Base-by-base conservation (phyloP, 2,113 vertebrate genomes). In the Amia ocellicauda region DNA sequence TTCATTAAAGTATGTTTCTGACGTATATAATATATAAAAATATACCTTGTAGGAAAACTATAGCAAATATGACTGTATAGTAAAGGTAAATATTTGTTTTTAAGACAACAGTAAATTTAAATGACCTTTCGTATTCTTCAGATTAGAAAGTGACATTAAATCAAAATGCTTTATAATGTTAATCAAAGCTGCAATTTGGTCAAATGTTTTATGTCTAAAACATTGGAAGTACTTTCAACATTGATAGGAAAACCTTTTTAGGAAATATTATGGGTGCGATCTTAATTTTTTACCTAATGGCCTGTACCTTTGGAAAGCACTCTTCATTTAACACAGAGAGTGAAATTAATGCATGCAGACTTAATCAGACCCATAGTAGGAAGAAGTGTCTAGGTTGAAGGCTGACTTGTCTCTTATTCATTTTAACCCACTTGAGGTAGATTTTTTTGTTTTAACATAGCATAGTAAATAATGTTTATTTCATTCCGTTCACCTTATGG, bases 301-400 rank as follows among this genome's bases (percentile, higher is more conserved):
- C 56, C 31, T 14, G 27, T 52, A 59, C 57, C 57, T 60, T 66
- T 60, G 57, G 47, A 60, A 53, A 42, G 47, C 47, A 53, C 57
- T 42, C 57, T 52, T 64, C 51, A 57, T 64, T 66, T 53, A 66
- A 11, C 31, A 43, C n/a, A n/a, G 27, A 26, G 22, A 51, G 29
- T 60, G 31, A 22, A 66, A 60, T 41, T 36, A 41, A 60, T 52
- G 57, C 57, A 26, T 64, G 19, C 20, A 43, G 54, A 23, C 26
- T 31, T 57, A 54, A 61, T 56, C 36, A 29, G 24, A 57, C 41
- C 29, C 53, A 56, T 29, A 20, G 36, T 17, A 26, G 60, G 22
- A 40, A n/a, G 29, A 27, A n/a, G 31, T 36, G 31, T 36, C 31
- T 36, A 11, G 31, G 31, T 7, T 11, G 11, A 11, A 36, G 1